These are phyloP conservation scores for Idris sp. DNA, from an alignment of 1,140 invertebrate genomes.

Conservation along the genomic window DNA sequence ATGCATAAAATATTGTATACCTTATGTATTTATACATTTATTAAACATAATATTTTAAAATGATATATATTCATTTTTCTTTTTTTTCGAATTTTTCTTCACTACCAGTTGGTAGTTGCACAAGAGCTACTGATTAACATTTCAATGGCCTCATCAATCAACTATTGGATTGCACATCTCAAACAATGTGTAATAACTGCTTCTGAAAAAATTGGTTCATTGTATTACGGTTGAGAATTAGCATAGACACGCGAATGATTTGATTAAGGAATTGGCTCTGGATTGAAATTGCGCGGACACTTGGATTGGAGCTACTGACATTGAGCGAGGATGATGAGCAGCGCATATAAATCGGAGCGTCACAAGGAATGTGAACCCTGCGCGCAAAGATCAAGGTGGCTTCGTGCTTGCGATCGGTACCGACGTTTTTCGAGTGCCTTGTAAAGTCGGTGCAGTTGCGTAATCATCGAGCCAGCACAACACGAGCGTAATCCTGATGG, in stretches of 20 bases:
- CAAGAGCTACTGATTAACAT: conserved; percentile 29
- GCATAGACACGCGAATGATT: conserved; percentile 36
- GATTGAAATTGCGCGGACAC: conserved; percentile 29
- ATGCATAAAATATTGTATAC: too few species aligned
- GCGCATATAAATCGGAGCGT: conserved; percentile 29
- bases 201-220: conserved; percentile 23
- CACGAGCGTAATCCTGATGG: conserved; percentile 69
- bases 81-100: too few species aligned
- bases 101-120: conserved; percentile 25
- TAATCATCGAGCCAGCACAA: conserved; percentile 27
- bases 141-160: conserved; percentile 47
- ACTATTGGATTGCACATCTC: conserved; percentile 33
- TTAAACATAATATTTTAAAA: too few species aligned
- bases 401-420: conserved; percentile 28
- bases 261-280: background rate
- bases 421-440: conserved; percentile 23
- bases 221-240: conserved; percentile 23
- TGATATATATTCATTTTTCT: too few species aligned
- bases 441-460: conserved; percentile 45
- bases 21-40: too few species aligned
- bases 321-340: too few species aligned
- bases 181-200: conserved; percentile 38
- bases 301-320: conserved; percentile 3
- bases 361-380: conserved; percentile 65
- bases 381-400: conserved; percentile 66